Conservation (phyloP, 2,113 vertebrate genomes). For the Zosterops japonicus region DNA sequence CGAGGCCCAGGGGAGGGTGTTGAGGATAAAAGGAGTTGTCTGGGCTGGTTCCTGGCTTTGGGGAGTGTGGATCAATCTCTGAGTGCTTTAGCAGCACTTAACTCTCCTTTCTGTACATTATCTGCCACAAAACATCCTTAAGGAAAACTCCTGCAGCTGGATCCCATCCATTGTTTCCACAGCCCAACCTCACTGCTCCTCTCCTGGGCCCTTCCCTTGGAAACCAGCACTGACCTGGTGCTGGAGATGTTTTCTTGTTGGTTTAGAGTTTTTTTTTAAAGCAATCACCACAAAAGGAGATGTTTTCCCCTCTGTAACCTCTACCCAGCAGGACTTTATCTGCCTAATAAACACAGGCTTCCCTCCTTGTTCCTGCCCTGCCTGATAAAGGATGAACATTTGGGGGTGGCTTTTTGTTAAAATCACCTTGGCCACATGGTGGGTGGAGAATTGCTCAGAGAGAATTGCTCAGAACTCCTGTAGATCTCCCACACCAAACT, state of each 20-base stretch:
- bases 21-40: neutral
- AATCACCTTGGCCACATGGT: neutral
- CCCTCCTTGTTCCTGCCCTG: neutral
- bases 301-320: neutral
- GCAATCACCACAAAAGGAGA: neutral
- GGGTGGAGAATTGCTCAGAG: neutral
- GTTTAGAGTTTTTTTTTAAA: neutral
- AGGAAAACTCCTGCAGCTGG: neutral
- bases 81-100: conserved; percentile 12
- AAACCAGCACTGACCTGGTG: neutral
- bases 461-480: rapidly evolving
- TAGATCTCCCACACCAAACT: neutral
- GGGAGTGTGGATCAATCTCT: neutral
- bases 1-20: neutral
- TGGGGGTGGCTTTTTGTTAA: neutral
- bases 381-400: neutral
- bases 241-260: neutral
- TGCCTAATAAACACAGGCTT: neutral
- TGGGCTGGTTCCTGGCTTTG: neutral
- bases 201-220: neutral
- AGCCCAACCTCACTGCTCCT: neutral
- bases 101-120: neutral
- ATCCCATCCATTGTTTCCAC: neutral
- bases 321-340: neutral
- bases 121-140: neutral